Percentiles rank a stretch among this genome's conserved stretches.
Evolutionary conservation across 2,888 invertebrate species (phyloP).

Genomic region (Glaucopsyche alexis): DNA sequence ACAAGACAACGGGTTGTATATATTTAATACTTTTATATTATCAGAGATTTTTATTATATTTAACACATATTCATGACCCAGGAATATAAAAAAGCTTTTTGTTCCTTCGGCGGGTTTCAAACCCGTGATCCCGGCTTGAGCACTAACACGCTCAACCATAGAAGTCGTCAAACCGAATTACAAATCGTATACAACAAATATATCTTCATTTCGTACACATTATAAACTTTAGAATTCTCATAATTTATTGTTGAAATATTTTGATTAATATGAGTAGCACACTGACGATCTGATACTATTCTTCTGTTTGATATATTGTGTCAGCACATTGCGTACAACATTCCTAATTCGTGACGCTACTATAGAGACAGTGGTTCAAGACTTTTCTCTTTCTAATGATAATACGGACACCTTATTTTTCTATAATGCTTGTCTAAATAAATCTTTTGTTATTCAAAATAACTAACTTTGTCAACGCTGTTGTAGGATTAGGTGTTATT

Average conservation of each 20-base stretch:
- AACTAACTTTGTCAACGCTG: not conserved
- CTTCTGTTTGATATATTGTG: constrained; percentile 25
- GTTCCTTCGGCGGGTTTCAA: too few relatives aligned
- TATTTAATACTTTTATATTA: too few relatives aligned
- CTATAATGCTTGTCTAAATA: not conserved
- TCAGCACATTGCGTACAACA: constrained; percentile 24
- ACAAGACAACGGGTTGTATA: too few relatives aligned
- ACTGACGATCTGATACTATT: constrained; percentile 10
- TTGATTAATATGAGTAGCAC: not conserved
- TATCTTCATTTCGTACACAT: too few relatives aligned
- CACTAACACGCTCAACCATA: too few relatives aligned
- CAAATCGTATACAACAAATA: too few relatives aligned
- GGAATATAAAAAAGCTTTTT: too few relatives aligned
- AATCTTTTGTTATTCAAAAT: not conserved
- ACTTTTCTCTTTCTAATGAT: constrained; percentile 11
- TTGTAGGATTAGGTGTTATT: not conserved
- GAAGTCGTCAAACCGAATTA: too few relatives aligned
- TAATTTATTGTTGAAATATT: constrained; percentile 15
- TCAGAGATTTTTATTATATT: too few relatives aligned
- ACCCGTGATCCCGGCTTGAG: too few relatives aligned
- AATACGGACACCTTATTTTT: constrained; percentile 7
- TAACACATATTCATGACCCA: too few relatives aligned
- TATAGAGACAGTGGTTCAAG: not conserved
- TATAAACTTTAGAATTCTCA: not conserved
- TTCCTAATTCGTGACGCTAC: constrained; percentile 23